Conservation (phyloP, 2,113 vertebrate genomes). For the Prunella fulvescens region DNA sequence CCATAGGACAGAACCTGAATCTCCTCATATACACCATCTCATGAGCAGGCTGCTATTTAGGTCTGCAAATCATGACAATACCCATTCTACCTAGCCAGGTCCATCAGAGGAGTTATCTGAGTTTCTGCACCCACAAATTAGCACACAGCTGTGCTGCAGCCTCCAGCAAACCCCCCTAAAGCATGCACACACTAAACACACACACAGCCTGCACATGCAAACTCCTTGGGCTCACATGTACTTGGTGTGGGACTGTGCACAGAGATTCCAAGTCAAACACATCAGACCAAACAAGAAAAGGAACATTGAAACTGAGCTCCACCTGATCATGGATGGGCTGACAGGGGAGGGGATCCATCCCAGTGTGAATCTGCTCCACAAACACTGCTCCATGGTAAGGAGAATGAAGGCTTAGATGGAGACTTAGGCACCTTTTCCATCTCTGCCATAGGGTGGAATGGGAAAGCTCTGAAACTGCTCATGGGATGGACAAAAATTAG, state of each 20-base stretch:
- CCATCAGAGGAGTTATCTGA: neutral
- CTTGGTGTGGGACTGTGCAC: neutral
- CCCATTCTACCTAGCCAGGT: neutral
- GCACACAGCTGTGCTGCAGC: neutral
- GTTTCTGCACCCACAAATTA: neutral
- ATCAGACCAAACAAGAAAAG: neutral
- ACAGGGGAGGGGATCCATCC: neutral
- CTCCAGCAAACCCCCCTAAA: neutral
- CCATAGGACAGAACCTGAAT: neutral
- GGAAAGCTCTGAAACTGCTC: neutral
- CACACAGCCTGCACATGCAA: neutral
- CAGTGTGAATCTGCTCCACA: neutral
- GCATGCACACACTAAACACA: neutral
- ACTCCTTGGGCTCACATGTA: neutral
- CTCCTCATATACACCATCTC: neutral
- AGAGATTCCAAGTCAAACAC: neutral
- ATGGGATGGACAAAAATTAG: neutral
- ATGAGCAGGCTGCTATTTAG: neutral
- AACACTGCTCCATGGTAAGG: neutral
- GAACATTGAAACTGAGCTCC: neutral
- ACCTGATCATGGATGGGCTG: neutral
- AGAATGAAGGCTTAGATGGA: neutral
- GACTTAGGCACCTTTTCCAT: neutral
- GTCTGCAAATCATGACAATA: neutral
- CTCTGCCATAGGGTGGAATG: neutral